phyloP scores from a whole-genome alignment of 2,113 vertebrate species.

The Camelus dromedarius region DNA sequence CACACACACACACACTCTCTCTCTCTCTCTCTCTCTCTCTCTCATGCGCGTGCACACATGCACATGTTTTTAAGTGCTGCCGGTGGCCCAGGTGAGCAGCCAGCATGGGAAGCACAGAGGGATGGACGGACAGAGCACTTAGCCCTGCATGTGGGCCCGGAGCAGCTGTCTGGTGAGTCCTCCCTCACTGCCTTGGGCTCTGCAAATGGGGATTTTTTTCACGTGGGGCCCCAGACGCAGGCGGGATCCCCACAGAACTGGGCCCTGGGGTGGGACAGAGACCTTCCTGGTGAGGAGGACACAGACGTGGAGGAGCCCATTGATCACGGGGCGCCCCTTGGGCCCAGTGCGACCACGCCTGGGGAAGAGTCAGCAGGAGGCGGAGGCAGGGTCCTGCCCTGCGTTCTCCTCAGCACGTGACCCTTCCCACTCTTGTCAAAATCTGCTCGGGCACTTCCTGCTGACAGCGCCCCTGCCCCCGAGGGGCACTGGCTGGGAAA shows the following conservation, averaged over 20 bases:
- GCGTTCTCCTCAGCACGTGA: slow-evolving; percentile 27
- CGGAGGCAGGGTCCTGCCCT: not conserved
- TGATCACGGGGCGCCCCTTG: not conserved
- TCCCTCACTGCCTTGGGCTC: not conserved
- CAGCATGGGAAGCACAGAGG: not conserved
- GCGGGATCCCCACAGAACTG: not conserved
- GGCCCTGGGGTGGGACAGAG: too few relatives aligned
- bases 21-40: too few relatives aligned
- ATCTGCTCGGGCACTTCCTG: slow-evolving; percentile 59
- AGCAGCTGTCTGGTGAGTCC: not conserved
- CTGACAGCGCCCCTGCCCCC: not conserved
- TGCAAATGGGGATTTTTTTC: not conserved
- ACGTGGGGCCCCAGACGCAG: not conserved
- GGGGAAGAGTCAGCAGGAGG: not conserved
- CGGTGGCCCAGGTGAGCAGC: not conserved
- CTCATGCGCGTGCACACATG: too few relatives aligned
- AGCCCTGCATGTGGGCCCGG: not conserved
- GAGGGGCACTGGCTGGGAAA: not conserved
- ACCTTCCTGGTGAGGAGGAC: too few relatives aligned
- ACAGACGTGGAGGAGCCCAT: accelerated
- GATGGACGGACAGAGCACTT: not conserved
- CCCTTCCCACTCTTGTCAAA: slow-evolving; percentile 51
- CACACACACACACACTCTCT: too few relatives aligned
- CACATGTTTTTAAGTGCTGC: not conserved
- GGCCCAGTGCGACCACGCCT: not conserved